phyloP scores from a whole-genome alignment of 2,113 vertebrate species.

The Chloropsis hardwickii region DNA sequence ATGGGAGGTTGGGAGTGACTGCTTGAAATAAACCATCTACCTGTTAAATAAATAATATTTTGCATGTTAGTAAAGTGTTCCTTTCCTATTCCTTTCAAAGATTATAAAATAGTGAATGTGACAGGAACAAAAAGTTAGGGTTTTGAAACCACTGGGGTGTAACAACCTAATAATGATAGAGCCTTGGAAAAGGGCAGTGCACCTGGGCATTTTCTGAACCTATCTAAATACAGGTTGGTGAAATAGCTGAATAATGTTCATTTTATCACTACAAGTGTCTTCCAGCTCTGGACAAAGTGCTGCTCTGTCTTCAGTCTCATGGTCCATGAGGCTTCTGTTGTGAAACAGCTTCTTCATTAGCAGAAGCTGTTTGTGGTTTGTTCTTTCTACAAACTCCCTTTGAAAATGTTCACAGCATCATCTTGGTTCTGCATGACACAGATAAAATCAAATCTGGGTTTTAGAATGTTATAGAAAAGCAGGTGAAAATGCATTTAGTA shows the following conservation, averaged over 20 bases:
- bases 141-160: not conserved
- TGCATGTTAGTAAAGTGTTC: not conserved
- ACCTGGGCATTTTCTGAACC: not conserved
- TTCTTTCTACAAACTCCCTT: not conserved
- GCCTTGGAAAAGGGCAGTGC: not conserved
- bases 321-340: not conserved
- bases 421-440: not conserved
- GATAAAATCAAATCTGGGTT: not conserved
- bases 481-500: not conserved
- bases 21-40: not conserved
- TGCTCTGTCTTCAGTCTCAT: not conserved
- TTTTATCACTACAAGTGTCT: not conserved
- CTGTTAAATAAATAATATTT: constrained; percentile 32
- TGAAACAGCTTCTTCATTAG: not conserved
- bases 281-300: not conserved
- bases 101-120: not conserved
- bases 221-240: not conserved
- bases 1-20: not conserved
- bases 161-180: not conserved
- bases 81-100: not conserved
- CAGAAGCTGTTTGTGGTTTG: not conserved
- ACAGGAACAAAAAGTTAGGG: not conserved
- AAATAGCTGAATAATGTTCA: not conserved
- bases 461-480: not conserved
- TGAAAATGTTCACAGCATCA: not conserved